Evolutionary conservation across 2,797 vertebrate species (phyloP).

Genomic region (Salarias fasciatus): DNA sequence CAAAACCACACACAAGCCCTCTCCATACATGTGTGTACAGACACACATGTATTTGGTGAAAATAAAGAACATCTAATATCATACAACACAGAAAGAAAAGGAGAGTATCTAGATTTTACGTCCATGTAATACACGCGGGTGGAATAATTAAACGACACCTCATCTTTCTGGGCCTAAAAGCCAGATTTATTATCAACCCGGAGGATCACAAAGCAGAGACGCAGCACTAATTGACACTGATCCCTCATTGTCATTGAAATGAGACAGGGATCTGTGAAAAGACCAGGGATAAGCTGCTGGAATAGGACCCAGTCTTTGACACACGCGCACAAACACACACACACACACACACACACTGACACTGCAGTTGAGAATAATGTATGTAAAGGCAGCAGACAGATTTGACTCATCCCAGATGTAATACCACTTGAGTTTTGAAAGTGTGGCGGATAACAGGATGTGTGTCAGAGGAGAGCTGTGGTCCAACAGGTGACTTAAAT

Average conservation of each 20-base stretch:
- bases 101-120: too few species aligned
- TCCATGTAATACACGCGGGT: not conserved
- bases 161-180: conserved; percentile 37
- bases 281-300: conserved; percentile 36
- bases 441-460: too few species aligned
- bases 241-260: conserved; percentile 70
- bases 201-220: conserved; percentile 44
- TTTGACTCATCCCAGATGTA: too few species aligned
- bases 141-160: conserved; percentile 26
- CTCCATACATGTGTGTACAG: too few species aligned
- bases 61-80: too few species aligned
- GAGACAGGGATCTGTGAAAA: conserved; percentile 53
- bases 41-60: too few species aligned
- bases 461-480: too few species aligned
- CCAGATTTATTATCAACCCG: conserved; percentile 32
- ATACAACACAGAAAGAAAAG: too few species aligned
- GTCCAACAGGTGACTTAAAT: too few species aligned
- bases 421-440: too few species aligned
- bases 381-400: too few species aligned
- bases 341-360: not conserved
- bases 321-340: not conserved
- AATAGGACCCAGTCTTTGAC: conserved; percentile 17
- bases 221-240: conserved; percentile 59
- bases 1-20: too few species aligned
- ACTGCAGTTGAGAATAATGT: not conserved